phyloP scores from a whole-genome alignment of 64 coral and sea anemone genomes.

The Platygyra sinensis region DNA sequence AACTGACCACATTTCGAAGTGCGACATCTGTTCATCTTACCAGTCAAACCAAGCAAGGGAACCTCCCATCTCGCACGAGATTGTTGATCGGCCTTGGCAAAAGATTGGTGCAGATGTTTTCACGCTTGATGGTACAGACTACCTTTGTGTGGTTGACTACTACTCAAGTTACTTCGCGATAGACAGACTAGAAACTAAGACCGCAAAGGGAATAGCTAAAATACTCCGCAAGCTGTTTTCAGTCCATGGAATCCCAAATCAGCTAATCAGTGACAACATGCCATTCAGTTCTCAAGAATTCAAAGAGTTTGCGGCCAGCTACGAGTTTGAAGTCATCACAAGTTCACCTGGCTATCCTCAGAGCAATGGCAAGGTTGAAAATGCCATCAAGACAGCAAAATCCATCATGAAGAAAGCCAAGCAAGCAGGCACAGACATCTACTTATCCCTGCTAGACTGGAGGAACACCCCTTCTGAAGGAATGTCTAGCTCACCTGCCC shows the following conservation, averaged over 20 bases:
- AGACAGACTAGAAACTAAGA: slow-evolving; percentile 6
- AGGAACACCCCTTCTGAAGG: slow-evolving; percentile 32
- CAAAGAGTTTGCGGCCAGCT: not conserved
- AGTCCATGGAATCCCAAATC: slow-evolving; percentile 21
- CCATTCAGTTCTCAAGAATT: slow-evolving; percentile 21
- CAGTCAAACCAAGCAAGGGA: not conserved
- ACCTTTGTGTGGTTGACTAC: slow-evolving; percentile 30
- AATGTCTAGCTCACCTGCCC: not conserved
- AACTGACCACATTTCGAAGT: not conserved
- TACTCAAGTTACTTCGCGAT: slow-evolving; percentile 15
- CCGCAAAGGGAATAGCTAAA: not conserved
- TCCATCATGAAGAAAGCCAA: not conserved
- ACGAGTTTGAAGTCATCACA: not conserved
- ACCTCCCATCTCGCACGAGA: slow-evolving; percentile 9
- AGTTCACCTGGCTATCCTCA: slow-evolving; percentile 18
- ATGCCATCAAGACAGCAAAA: slow-evolving; percentile 4
- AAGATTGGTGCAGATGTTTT: slow-evolving; percentile 11
- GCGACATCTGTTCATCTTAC: slow-evolving; percentile 9
- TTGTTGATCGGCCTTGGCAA: slow-evolving; percentile 22
- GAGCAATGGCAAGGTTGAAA: not conserved
- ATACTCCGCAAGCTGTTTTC: not conserved
- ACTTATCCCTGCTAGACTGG: not conserved
- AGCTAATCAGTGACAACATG: slow-evolving; percentile 15
- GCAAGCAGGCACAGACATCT: too few relatives aligned
- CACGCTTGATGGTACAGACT: slow-evolving; percentile 5